phyloP scores from a whole-genome alignment of 2,888 invertebrate genomes.

The Watsonalla binaria region DNA sequence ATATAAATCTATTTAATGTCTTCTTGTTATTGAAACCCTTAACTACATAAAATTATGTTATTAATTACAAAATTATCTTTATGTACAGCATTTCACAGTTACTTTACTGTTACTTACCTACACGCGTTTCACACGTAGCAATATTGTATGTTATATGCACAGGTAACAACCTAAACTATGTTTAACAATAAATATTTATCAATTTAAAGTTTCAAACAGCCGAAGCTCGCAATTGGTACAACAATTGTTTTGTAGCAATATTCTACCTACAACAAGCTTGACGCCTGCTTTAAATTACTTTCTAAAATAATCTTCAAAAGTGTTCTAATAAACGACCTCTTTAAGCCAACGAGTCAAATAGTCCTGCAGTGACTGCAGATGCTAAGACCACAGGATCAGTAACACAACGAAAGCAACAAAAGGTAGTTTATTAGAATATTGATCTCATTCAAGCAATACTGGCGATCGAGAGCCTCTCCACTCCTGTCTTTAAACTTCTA shows the following conservation, averaged over 20 bases:
- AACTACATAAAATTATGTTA: conserved; percentile 28
- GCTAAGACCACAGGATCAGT: neutral
- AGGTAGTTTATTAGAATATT: neutral
- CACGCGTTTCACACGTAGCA: neutral
- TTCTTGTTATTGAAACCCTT: conserved; percentile 17
- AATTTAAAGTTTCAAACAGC: neutral
- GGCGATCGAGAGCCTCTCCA: conserved; percentile 2
- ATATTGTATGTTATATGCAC: neutral
- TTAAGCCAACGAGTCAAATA: neutral
- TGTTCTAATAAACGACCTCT: neutral
- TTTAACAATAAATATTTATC: neutral
- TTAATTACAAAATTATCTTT: conserved; percentile 37
- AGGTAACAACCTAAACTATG: neutral
- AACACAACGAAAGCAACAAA: neutral
- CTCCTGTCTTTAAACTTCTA: conserved; percentile 11
- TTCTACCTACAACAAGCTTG: neutral
- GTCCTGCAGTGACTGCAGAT: too few species aligned
- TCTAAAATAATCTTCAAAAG: neutral
- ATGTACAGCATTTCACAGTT: conserved; percentile 28
- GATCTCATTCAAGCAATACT: neutral
- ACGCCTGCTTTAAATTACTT: neutral
- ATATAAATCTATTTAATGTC: neutral
- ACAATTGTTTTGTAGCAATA: neutral
- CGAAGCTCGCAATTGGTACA: neutral
- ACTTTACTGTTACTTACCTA: conserved; percentile 11